phyloP scores from a whole-genome alignment of 2,888 invertebrate species.

The Callimorpha dominula region DNA sequence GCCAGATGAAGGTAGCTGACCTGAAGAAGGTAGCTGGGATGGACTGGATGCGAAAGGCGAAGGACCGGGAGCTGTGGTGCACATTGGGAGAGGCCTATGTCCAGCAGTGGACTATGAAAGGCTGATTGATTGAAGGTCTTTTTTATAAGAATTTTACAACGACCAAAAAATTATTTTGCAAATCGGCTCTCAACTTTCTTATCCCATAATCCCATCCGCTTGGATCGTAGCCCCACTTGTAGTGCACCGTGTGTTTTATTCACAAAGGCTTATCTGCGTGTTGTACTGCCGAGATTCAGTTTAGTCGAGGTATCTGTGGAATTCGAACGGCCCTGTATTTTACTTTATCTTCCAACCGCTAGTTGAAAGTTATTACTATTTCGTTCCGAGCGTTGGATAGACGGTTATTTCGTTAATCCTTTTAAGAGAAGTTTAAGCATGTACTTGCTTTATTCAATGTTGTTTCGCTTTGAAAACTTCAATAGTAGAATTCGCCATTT shows the following conservation, averaged over 20 bases:
- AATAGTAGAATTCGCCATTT: neutral
- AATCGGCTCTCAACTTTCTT: neutral
- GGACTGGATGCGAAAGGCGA: too few species aligned
- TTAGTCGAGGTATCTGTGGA: constrained; percentile 41
- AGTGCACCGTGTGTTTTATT: constrained; percentile 41
- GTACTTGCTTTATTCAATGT: neutral
- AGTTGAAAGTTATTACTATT: constrained; percentile 24
- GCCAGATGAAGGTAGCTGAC: too few species aligned
- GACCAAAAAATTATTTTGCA: too few species aligned
- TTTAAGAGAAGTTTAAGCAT: constrained; percentile 3
- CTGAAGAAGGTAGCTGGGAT: too few species aligned
- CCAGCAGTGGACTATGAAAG: too few species aligned
- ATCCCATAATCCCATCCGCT: neutral
- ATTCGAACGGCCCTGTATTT: constrained; percentile 32
- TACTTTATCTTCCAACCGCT: constrained; percentile 28
- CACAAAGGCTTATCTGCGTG: constrained; percentile 37
- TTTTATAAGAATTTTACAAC: too few species aligned
- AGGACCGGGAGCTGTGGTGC: too few species aligned
- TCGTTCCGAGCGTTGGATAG: constrained; percentile 7
- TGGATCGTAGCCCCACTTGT: constrained; percentile 24
- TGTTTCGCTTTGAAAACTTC: neutral
- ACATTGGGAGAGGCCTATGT: too few species aligned
- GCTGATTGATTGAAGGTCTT: too few species aligned
- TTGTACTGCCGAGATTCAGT: constrained; percentile 49
- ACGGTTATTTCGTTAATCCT: constrained; percentile 16